Evolutionary conservation across 2,888 invertebrate species (phyloP).

Genomic region (Patella depressa): DNA sequence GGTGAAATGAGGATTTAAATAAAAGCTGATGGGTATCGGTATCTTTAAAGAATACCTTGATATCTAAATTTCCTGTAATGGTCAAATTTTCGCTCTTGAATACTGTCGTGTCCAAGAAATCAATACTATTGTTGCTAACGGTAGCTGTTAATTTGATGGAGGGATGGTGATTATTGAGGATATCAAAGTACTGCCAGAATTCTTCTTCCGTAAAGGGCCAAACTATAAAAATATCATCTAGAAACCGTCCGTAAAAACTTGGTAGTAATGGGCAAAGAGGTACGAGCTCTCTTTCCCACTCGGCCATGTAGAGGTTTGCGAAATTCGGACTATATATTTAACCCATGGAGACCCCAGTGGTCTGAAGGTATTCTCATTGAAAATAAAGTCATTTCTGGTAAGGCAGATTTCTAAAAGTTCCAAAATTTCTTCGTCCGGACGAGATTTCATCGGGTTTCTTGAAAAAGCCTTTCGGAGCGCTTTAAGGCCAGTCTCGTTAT

Average conservation of each 20-base stretch:
- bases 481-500: no score
- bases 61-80: not conserved
- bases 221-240: slow-evolving; percentile 3
- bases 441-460: not conserved
- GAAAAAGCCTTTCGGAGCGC: not conserved
- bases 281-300: not conserved
- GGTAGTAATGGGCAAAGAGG: not conserved
- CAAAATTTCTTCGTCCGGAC: not conserved
- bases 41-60: not conserved
- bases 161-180: not conserved
- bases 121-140: not conserved
- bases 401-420: not conserved
- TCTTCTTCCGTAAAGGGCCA: not conserved
- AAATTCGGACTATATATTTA: not conserved
- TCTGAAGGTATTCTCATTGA: slow-evolving; percentile 3
- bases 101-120: slow-evolving; percentile 3
- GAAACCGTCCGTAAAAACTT: not conserved
- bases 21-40: not conserved
- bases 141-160: not conserved
- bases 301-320: not conserved
- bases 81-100: not conserved
- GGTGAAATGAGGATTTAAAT: not conserved
- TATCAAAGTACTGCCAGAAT: not conserved
- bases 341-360: not conserved
- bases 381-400: slow-evolving; percentile 3